A percentile compares a stretch with the other conserved stretches of the same genome.
Conservation (phyloP, 2,797 vertebrate species). For the Sarcophilus harrisii region DNA sequence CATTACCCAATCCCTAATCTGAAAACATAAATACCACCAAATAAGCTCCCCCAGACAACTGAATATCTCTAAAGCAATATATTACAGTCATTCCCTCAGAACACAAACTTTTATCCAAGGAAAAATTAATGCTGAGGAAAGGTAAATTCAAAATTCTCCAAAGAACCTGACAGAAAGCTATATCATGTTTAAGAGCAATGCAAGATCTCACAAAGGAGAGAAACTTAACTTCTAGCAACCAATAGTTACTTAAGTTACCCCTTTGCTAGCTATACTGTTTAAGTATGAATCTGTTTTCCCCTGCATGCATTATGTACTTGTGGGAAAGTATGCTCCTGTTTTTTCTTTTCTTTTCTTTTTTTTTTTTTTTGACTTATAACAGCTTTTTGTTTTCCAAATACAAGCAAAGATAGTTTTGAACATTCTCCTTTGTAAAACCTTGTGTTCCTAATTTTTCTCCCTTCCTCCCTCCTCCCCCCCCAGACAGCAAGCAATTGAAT, state of each 20-base stretch:
- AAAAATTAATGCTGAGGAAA: neutral
- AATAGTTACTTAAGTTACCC: neutral
- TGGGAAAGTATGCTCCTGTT: neutral
- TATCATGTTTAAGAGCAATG: neutral
- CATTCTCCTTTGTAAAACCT: no score
- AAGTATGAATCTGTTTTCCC: neutral
- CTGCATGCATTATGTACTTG: neutral
- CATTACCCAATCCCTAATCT: neutral
- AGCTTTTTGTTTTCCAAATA: no score
- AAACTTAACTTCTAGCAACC: neutral
- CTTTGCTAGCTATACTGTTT: neutral
- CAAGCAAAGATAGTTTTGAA: no score
- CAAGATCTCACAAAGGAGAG: neutral
- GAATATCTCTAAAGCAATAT: neutral
- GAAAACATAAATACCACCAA: neutral
- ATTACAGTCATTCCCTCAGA: neutral
- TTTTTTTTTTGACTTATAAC: no score
- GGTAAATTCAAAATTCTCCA: neutral
- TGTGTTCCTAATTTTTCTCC: no score
- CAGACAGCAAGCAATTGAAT: no score
- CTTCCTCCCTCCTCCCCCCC: no score
- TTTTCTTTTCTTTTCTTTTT: neutral
- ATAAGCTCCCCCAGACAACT: conserved; percentile 9
- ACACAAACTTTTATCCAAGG: neutral
- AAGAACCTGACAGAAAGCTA: neutral